Evolutionary conservation across 2,888 invertebrate species (phyloP).

Genomic region (Apodemia mormo): DNA sequence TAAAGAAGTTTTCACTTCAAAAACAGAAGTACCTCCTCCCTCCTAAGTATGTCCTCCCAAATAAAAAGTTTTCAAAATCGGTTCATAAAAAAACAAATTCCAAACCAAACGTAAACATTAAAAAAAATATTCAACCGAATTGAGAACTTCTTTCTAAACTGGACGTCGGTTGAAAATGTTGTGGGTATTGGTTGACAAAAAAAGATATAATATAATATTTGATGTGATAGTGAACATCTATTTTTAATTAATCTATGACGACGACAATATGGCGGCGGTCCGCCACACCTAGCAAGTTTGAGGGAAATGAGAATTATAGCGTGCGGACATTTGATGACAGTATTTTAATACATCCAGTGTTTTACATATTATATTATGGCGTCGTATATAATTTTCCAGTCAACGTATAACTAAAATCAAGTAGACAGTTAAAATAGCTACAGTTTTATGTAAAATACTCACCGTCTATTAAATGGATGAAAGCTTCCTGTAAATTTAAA

Average conservation of each 20-base stretch:
- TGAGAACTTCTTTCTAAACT: too few species aligned
- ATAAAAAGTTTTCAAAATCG: too few species aligned
- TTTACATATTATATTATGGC: conserved; percentile 14
- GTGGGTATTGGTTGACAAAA: too few species aligned
- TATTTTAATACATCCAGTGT: conserved; percentile 17
- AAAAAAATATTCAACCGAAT: too few species aligned
- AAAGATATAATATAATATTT: too few species aligned
- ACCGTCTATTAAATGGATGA: not conserved
- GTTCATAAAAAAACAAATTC: too few species aligned
- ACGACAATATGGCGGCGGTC: not conserved
- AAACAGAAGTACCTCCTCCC: too few species aligned
- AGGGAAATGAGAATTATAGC: conserved; percentile 6
- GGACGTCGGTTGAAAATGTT: too few species aligned
- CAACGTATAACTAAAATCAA: conserved; percentile 11
- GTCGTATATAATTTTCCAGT: not conserved
- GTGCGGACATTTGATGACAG: conserved; percentile 12
- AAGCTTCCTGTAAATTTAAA: conserved; percentile 7
- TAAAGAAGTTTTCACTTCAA: too few species aligned
- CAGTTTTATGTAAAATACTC: conserved; percentile 10
- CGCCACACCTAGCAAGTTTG: not conserved
- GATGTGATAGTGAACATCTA: not conserved
- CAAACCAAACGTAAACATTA: too few species aligned
- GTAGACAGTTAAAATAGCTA: conserved; percentile 8
- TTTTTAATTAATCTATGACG: not conserved
- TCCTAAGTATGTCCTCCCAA: too few species aligned